These are phyloP conservation scores for Anolis apletophallus DNA, from an alignment of 2,797 vertebrate genomes.

Conservation along the genomic window DNA sequence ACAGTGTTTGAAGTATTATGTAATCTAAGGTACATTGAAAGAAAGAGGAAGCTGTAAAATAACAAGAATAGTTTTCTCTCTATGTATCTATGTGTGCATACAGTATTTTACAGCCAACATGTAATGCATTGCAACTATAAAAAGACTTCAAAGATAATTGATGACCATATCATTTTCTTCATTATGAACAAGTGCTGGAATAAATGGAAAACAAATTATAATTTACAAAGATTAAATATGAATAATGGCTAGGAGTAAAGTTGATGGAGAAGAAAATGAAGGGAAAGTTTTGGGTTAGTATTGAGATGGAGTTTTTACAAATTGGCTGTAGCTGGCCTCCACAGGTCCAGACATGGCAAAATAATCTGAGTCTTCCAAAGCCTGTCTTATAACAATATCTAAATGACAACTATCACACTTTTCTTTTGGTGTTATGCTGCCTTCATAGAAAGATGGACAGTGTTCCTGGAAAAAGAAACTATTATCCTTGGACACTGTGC, in stretches of 20 bases:
- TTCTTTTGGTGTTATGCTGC: background rate
- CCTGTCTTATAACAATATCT: background rate
- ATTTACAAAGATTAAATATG: constrained; percentile 32
- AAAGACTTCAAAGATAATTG: constrained; percentile 21
- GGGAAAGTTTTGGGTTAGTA: background rate
- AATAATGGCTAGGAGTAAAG: constrained; percentile 50
- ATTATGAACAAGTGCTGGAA: constrained; percentile 29
- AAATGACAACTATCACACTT: background rate
- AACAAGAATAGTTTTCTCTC: background rate
- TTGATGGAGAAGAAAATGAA: background rate
- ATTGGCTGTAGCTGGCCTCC: background rate
- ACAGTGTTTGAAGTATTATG: background rate
- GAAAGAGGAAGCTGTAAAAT: background rate
- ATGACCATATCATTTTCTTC: constrained; percentile 10
- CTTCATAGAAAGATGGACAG: background rate
- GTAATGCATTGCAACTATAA: constrained; percentile 8
- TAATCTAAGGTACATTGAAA: background rate
- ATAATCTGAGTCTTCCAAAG: background rate
- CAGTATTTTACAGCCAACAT: background rate
- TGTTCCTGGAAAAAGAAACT: background rate
- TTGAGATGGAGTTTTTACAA: background rate
- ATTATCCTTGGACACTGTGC: background rate
- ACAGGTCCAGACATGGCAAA: background rate
- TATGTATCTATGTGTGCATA: background rate
- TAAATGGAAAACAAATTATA: constrained; percentile 31